phyloP scores from a whole-genome alignment of 2,888 invertebrate genomes.

The Yponomeuta malinellus region DNA sequence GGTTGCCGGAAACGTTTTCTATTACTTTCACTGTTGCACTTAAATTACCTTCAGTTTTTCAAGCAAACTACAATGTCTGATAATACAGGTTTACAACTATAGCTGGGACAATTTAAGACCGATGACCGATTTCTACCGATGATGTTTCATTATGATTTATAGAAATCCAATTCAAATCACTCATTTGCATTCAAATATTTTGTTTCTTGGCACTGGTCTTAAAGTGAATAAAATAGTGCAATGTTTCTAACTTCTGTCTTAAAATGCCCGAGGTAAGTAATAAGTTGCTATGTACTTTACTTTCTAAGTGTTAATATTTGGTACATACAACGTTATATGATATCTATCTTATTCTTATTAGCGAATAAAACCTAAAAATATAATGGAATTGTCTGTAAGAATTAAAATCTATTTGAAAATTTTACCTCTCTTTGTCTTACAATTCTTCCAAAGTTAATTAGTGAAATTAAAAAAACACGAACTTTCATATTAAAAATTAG shows the following conservation, averaged over 20 bases:
- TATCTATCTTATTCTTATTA: conserved; percentile 40
- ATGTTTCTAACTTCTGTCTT: too few relatives aligned
- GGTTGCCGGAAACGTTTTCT: too few relatives aligned
- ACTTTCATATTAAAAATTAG: too few relatives aligned
- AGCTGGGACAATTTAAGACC: too few relatives aligned
- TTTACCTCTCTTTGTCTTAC: conserved; percentile 19
- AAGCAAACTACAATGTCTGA: neutral
- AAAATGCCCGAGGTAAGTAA: neutral
- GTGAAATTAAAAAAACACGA: too few relatives aligned
- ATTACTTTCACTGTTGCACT: neutral
- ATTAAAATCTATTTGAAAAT: conserved; percentile 65
- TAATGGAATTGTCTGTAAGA: conserved; percentile 76
- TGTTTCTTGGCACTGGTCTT: too few relatives aligned
- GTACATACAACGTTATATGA: conserved; percentile 47
- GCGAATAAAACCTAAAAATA: conserved; percentile 48
- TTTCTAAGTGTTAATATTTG: conserved; percentile 62
- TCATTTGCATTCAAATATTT: too few relatives aligned
- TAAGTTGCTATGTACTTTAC: conserved; percentile 42
- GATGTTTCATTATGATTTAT: too few relatives aligned
- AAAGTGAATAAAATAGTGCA: too few relatives aligned
- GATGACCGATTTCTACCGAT: too few relatives aligned
- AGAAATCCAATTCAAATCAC: too few relatives aligned
- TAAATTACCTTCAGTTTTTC: neutral
- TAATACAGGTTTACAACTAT: conserved; percentile 34
- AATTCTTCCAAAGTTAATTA: neutral